Evolutionary conservation across 1,140 invertebrate genomes (phyloP).

Genomic region (Kradibia gibbosae): DNA sequence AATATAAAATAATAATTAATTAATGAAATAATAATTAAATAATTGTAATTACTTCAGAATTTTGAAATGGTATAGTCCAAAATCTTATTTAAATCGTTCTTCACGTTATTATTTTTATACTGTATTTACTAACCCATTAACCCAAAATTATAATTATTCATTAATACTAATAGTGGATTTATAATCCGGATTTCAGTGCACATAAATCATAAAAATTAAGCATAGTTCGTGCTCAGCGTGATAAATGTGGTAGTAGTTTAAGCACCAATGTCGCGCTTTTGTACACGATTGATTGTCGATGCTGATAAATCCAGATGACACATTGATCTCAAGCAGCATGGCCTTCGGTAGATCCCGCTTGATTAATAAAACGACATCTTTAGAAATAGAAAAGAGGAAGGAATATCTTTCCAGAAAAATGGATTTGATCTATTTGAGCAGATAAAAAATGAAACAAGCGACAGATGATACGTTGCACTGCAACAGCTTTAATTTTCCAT

Average conservation of each 20-base stretch:
- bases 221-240: conserved; percentile 60
- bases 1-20: too few relatives aligned
- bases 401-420: conserved; percentile 62
- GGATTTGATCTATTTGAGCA: conserved; percentile 55
- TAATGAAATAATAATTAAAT: too few relatives aligned
- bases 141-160: too few relatives aligned
- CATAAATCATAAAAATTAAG: conserved; percentile 70
- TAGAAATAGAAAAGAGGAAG: conserved; percentile 55
- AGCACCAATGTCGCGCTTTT: conserved; percentile 55
- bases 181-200: conserved; percentile 55
- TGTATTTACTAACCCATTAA: too few relatives aligned
- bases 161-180: too few relatives aligned
- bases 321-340: conserved; percentile 59
- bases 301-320: conserved; percentile 66
- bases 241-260: conserved; percentile 66
- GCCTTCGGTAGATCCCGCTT: conserved; percentile 58
- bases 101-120: too few relatives aligned
- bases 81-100: too few relatives aligned
- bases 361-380: conserved; percentile 66
- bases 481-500: conserved; percentile 16
- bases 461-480: conserved; percentile 13
- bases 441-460: conserved; percentile 10
- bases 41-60: background rate
- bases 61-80: background rate
- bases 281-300: conserved; percentile 66